A percentile compares a stretch with the other conserved stretches of the same genome.
These are phyloP conservation scores for Leptoclinus maculatus DNA, from an alignment of 2,797 vertebrate species.

Conservation along the genomic window DNA sequence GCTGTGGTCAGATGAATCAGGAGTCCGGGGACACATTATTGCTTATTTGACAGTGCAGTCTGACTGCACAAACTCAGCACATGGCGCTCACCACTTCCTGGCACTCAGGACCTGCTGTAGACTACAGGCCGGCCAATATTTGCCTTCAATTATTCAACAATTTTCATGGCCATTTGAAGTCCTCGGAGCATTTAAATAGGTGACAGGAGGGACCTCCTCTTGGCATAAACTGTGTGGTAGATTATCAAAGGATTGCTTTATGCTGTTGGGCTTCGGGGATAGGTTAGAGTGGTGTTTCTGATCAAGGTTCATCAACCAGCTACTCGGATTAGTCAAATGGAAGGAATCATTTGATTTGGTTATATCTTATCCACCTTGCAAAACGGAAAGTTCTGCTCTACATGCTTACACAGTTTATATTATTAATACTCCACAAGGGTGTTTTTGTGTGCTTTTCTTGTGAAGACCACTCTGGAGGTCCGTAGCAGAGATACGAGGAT, in stretches of 20 bases:
- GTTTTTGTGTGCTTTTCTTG: not conserved
- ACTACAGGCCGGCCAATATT: slow-evolving; percentile 83
- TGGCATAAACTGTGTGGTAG: slow-evolving; percentile 51
- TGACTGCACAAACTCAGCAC: slow-evolving; percentile 85
- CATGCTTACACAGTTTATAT: slow-evolving; percentile 16
- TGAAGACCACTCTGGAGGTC: slow-evolving; percentile 21
- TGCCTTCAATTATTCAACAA: slow-evolving; percentile 86
- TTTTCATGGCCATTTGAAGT: slow-evolving; percentile 82
- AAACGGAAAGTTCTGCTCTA: slow-evolving; percentile 5
- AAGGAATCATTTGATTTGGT: slow-evolving; percentile 10
- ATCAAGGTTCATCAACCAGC: slow-evolving; percentile 23
- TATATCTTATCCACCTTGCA: not conserved
- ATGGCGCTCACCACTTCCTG: slow-evolving; percentile 84
- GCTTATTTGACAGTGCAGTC: slow-evolving; percentile 87
- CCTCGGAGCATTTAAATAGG: slow-evolving; percentile 74
- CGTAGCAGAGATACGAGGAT: not conserved
- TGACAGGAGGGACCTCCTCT: slow-evolving; percentile 61
- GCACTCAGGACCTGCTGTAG: slow-evolving; percentile 80
- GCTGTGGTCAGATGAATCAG: slow-evolving; percentile 85
- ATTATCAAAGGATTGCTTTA: slow-evolving; percentile 62
- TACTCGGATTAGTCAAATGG: slow-evolving; percentile 20
- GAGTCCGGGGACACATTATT: slow-evolving; percentile 87
- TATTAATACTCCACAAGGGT: slow-evolving; percentile 1
- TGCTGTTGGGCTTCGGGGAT: slow-evolving; percentile 56
- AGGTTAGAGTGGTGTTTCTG: slow-evolving; percentile 43